These are phyloP conservation scores for Rhinopithecus roxellana DNA, from an alignment of 2,113 vertebrate species.

Conservation along the genomic window DNA sequence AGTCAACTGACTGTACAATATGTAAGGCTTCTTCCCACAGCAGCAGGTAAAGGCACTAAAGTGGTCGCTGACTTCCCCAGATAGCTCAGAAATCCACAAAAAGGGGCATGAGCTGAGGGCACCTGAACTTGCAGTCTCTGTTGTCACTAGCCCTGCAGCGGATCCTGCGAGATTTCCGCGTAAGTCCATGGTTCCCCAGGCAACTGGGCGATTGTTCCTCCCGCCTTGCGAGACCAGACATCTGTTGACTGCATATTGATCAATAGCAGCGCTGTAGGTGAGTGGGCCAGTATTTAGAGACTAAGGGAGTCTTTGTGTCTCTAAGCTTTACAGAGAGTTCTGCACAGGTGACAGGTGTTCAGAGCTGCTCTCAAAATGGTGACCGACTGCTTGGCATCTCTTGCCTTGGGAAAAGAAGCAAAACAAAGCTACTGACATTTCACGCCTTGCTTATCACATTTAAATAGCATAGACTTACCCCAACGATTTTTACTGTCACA, in stretches of 20 bases:
- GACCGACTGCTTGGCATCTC: background rate
- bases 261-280: background rate
- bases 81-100: background rate
- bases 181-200: background rate
- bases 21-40: background rate
- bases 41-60: background rate
- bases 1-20: background rate
- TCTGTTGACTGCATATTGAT: background rate
- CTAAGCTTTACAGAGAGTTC: background rate
- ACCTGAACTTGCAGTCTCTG: background rate
- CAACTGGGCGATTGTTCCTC: background rate
- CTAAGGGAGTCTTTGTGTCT: background rate
- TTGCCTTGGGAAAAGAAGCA: background rate
- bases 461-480: background rate
- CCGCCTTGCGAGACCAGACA: background rate
- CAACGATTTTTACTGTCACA: background rate
- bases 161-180: background rate
- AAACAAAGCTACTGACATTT: background rate
- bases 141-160: rapidly evolving
- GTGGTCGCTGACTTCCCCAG: background rate
- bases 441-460: background rate
- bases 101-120: background rate
- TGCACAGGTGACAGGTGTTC: background rate
- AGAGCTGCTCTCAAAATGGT: background rate
- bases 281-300: background rate